phyloP scores from a whole-genome alignment of 2,113 vertebrate genomes.

The Petromus typicus region DNA sequence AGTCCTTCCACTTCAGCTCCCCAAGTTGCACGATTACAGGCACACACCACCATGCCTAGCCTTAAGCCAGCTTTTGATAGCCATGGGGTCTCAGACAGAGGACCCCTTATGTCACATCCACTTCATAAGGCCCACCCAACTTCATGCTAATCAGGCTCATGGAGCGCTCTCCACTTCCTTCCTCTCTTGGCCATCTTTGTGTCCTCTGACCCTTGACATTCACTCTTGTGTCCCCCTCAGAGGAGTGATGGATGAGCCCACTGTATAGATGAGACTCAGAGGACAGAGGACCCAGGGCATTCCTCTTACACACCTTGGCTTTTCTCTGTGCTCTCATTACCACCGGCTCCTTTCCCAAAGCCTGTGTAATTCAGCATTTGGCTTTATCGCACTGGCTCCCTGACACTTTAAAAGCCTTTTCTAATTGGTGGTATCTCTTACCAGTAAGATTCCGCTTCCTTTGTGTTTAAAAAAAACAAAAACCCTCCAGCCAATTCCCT shows the following conservation, averaged over 20 bases:
- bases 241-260: not conserved
- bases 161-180: not conserved
- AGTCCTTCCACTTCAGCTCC: not conserved
- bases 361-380: not conserved
- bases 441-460: not conserved
- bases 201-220: not conserved
- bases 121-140: not conserved
- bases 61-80: not conserved
- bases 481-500: not conserved
- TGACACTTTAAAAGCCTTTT: conserved; percentile 50
- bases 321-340: not conserved
- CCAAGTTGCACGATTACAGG: not conserved
- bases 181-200: not conserved
- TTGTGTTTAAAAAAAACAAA: conserved; percentile 43
- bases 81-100: accelerated
- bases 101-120: not conserved
- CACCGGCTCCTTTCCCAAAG: not conserved
- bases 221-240: not conserved
- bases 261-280: not conserved
- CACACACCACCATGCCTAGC: not conserved
- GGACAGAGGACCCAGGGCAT: accelerated
- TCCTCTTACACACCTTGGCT: not conserved
- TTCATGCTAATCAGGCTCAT: not conserved
- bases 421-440: not conserved
- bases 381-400: not conserved